Evolutionary conservation across 2,888 invertebrate genomes (phyloP).

Genomic region (Polietes domitor): DNA sequence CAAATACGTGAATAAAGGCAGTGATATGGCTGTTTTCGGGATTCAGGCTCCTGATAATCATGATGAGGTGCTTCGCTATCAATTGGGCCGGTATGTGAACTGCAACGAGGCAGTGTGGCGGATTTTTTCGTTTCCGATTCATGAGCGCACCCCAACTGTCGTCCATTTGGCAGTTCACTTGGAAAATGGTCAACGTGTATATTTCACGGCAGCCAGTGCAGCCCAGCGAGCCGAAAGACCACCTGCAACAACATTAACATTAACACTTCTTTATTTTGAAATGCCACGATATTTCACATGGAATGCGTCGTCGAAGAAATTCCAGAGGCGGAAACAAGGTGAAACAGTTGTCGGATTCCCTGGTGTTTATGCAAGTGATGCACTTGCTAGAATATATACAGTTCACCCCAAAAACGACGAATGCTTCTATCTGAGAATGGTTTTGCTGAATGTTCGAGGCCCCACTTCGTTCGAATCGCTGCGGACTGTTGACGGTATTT

Average conservation of each 20-base stretch:
- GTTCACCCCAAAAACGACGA: too few species aligned
- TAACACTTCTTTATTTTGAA: too few species aligned
- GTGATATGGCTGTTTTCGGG: slow-evolving; percentile 42
- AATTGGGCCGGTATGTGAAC: slow-evolving; percentile 12
- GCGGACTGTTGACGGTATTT: too few species aligned
- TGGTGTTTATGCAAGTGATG: too few species aligned
- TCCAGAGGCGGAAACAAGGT: slow-evolving; percentile 73
- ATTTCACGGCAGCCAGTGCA: slow-evolving; percentile 36
- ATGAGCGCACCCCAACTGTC: slow-evolving; percentile 22
- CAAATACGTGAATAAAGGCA: slow-evolving; percentile 40
- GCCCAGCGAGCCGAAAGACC: slow-evolving; percentile 16
- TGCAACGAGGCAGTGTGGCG: slow-evolving; percentile 32
- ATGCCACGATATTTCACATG: slow-evolving; percentile 72
- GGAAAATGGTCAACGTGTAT: slow-evolving; percentile 55
- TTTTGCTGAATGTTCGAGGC: too few species aligned
- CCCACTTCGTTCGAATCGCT: too few species aligned
- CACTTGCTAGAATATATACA: too few species aligned
- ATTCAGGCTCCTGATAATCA: neutral
- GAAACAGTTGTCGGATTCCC: too few species aligned
- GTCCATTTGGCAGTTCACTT: slow-evolving; percentile 31
- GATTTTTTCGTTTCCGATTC: slow-evolving; percentile 15
- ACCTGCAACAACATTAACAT: slow-evolving; percentile 39
- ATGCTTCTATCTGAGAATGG: too few species aligned
- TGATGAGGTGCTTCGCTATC: neutral
- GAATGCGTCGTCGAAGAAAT: slow-evolving; percentile 71